Conservation (phyloP, 2,113 vertebrate genomes). For the Redunca redunca region DNA sequence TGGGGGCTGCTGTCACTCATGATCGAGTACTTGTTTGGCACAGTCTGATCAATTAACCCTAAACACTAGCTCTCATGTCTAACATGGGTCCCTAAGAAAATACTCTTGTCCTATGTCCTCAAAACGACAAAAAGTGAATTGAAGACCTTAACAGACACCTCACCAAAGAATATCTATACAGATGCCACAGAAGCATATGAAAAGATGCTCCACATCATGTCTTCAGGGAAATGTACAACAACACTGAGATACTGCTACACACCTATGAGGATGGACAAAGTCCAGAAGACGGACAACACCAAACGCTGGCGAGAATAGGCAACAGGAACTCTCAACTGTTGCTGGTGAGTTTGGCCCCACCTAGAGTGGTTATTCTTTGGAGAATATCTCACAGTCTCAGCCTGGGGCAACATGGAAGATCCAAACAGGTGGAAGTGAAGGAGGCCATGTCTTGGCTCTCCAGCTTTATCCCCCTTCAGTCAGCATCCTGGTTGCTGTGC, state of each 20-base stretch:
- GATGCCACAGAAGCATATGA: neutral
- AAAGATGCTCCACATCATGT: neutral
- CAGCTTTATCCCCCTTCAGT: neutral
- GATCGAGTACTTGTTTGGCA: neutral
- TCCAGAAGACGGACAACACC: neutral
- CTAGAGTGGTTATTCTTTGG: neutral
- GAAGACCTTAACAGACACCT: neutral
- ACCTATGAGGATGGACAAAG: neutral
- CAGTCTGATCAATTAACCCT: neutral
- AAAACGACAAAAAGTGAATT: neutral
- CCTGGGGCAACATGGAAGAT: neutral
- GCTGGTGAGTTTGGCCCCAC: neutral
- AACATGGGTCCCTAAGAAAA: neutral
- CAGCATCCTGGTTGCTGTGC: neutral
- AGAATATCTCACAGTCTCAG: neutral
- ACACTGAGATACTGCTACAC: neutral
- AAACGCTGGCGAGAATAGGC: neutral
- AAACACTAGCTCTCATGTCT: neutral
- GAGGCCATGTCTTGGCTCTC: neutral
- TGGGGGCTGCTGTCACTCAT: neutral
- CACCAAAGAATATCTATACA: neutral
- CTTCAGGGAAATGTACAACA: neutral
- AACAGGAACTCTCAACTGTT: neutral
- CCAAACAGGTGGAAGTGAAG: neutral
- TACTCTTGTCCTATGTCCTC: neutral